phyloP scores from a whole-genome alignment of 2,797 vertebrate species.

The Anas bahamensis region DNA sequence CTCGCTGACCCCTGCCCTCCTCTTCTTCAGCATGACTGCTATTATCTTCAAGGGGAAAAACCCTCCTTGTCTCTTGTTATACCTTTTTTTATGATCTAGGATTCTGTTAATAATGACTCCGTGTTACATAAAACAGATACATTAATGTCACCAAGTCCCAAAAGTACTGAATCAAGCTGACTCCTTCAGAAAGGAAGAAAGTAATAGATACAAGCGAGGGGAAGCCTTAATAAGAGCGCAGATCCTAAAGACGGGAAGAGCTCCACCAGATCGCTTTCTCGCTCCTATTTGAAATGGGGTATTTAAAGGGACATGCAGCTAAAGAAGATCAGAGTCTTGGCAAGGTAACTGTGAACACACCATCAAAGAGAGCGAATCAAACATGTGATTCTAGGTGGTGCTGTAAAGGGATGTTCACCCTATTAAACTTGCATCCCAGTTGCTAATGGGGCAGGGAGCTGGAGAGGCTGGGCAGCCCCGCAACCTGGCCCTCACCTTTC shows the following conservation, averaged over 20 bases:
- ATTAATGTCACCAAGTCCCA: slow-evolving; percentile 78
- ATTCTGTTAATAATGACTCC: slow-evolving; percentile 77
- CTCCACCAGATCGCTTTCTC: not conserved
- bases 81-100: slow-evolving; percentile 76
- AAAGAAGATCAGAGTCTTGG: slow-evolving; percentile 11
- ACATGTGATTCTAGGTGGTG: not conserved
- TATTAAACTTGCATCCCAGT: not conserved
- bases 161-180: slow-evolving; percentile 74
- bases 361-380: not conserved
- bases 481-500: not conserved
- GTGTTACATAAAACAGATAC: slow-evolving; percentile 79
- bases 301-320: slow-evolving; percentile 44
- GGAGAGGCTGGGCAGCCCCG: not conserved
- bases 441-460: not conserved
- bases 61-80: slow-evolving; percentile 84
- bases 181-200: slow-evolving; percentile 64
- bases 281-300: slow-evolving; percentile 14
- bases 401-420: not conserved
- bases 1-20: slow-evolving; percentile 86
- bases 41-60: slow-evolving; percentile 88
- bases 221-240: not conserved
- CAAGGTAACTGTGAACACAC: not conserved
- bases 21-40: slow-evolving; percentile 84
- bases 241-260: not conserved
- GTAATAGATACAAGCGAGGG: not conserved